Percentiles rank a stretch among this genome's conserved stretches.
Evolutionary conservation across 2,797 vertebrate genomes (phyloP).

Genomic region (Ispidina picta): DNA sequence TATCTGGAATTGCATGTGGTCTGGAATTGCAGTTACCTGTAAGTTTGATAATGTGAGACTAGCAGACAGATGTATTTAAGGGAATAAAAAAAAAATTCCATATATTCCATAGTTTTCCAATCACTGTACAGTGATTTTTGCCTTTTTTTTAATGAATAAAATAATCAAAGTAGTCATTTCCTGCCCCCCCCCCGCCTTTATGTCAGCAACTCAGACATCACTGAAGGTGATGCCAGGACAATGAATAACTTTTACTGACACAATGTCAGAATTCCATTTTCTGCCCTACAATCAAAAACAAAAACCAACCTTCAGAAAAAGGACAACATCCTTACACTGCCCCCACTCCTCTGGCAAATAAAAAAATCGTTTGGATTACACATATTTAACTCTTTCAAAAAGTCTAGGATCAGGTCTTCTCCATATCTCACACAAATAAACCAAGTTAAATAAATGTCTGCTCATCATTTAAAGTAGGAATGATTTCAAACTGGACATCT

Average conservation of each 20-base stretch:
- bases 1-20: constrained; percentile 30
- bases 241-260: not conserved
- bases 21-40: constrained; percentile 40
- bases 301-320: not conserved
- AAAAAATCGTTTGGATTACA: not conserved
- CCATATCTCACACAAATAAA: not conserved
- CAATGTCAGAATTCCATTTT: not conserved
- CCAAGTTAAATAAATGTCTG: not conserved
- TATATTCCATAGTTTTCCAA: constrained; percentile 14
- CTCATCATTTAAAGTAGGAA: not conserved
- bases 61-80: constrained; percentile 43
- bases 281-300: not conserved
- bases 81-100: not conserved
- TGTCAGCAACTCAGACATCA: not conserved
- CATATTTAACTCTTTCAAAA: not conserved
- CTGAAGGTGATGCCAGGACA: not conserved
- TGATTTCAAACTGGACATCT: not conserved
- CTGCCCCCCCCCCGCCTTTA: not conserved
- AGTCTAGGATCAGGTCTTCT: not conserved
- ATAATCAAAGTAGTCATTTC: not conserved
- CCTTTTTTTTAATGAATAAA: not conserved
- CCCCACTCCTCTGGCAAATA: not conserved
- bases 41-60: constrained; percentile 19
- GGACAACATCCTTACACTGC: not conserved
- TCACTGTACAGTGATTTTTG: constrained; percentile 12